Evolutionary conservation across 2,888 invertebrate genomes (phyloP), one percentile per base, ranked within the genome.

Genomic region (Physocephala rufipes): DNA sequence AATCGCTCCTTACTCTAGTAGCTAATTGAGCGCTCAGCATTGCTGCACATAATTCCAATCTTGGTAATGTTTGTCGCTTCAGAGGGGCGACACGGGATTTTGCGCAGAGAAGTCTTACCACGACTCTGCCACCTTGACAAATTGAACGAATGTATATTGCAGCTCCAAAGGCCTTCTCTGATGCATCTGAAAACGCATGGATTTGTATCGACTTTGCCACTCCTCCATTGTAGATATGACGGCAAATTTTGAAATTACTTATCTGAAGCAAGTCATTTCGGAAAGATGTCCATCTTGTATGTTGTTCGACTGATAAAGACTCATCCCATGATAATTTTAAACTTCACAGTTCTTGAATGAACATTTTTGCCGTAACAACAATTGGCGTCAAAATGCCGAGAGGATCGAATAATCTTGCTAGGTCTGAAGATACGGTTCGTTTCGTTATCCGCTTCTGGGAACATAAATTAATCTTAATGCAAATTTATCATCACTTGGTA

Each of bases 311-410:
- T 55, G 74, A 70, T 26, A 73, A 24, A 51, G 66, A 26, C 63
- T 71, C 70, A 67, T 74, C 69, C 72, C 74, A 73, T n/a, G 63
- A 61, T 13, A 74, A 21, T 53, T 74, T 66, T 12, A 71, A 43
- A 36, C 26, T 24, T 73, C 73, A 75, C 15, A 74, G 45, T 61
- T 74, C 45, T 51, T 73, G 76, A 51, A 76, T 15, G 2, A 75
- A 72, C 43, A 75, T 69, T 24, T 76, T 71, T 19, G 59, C 72
- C 21, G 21, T 68, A 1, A 74, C 68, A 5, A 74, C 55, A 21
- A 75, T 59, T 64, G 73, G 71, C 21, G 26, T 59, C 36, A 74
- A 30, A 19, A 74, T 13, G 12, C 72, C 70, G 13, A 76, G 26
- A 55, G 74, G 71, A 70, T 74, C 73, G 51, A 71, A 75, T 16